phyloP scores from a whole-genome alignment of 2,888 invertebrate genomes.

The Amiota minor region DNA sequence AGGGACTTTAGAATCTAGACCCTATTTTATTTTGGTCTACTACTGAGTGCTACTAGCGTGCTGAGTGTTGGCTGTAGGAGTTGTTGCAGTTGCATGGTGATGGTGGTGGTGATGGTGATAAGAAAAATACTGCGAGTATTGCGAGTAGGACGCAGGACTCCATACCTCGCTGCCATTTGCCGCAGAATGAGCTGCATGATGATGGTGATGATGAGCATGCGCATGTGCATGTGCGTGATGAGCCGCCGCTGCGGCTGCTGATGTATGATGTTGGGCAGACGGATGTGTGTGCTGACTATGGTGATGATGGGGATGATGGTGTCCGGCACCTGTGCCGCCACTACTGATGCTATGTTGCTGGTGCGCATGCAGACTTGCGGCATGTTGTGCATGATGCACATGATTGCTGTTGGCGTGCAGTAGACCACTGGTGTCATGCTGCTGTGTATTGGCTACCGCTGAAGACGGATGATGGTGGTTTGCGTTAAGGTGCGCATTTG shows the following conservation, averaged over 20 bases:
- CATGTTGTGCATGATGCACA: conserved; percentile 50
- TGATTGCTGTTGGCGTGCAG: conserved; percentile 41
- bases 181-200: conserved; percentile 57
- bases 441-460: conserved; percentile 20
- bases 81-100: conserved; percentile 56
- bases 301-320: conserved; percentile 46
- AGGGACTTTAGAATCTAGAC: background rate
- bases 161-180: conserved; percentile 78
- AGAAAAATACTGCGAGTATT: conserved; percentile 79
- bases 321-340: conserved; percentile 36
- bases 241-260: conserved; percentile 29
- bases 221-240: conserved; percentile 40
- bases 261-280: conserved; percentile 36
- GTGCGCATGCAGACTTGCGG: conserved; percentile 38
- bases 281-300: conserved; percentile 46
- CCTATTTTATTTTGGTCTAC: background rate
- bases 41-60: conserved; percentile 75
- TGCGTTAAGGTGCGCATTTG: conserved; percentile 42
- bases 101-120: conserved; percentile 76
- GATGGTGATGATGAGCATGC: conserved; percentile 45
- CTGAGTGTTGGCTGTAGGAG: conserved; percentile 69
- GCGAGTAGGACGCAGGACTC: conserved; percentile 75
- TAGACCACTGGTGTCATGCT: conserved; percentile 12
- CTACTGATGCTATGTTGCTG: conserved; percentile 41
- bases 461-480: conserved; percentile 22